A percentile compares a stretch with the other conserved stretches of the same genome.
Evolutionary conservation across 2,888 invertebrate species (phyloP).

Genomic region (Scaptodrosophila latifasciaeformis): DNA sequence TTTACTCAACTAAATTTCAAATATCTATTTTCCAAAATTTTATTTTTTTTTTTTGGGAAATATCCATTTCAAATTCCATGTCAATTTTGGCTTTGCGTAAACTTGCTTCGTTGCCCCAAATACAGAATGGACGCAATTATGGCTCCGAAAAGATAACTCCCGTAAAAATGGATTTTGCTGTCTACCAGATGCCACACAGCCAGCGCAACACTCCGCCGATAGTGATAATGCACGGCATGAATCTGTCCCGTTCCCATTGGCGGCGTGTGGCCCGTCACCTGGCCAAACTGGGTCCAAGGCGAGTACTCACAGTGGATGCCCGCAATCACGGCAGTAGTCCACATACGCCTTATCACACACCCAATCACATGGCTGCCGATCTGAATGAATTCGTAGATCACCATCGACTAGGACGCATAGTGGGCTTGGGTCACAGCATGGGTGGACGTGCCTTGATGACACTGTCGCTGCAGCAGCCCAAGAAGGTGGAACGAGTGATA

Average conservation of each 20-base stretch:
- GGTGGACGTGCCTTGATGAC: conserved; percentile 39
- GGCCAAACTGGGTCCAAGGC: conserved; percentile 14
- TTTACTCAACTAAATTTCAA: too few relatives aligned
- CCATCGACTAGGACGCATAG: conserved; percentile 15
- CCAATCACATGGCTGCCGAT: conserved; percentile 27
- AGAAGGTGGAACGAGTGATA: conserved; percentile 30
- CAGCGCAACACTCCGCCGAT: conserved; percentile 21
- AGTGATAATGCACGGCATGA: conserved; percentile 33
- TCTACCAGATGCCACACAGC: conserved; percentile 24
- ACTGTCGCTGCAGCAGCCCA: conserved; percentile 27
- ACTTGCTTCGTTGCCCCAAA: neutral
- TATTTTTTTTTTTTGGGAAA: neutral
- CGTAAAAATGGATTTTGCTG: conserved; percentile 19
- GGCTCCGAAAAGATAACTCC: conserved; percentile 1
- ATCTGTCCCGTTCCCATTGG: conserved; percentile 16
- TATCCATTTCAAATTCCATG: neutral
- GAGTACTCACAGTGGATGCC: conserved; percentile 26
- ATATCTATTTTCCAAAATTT: too few relatives aligned
- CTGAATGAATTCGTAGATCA: conserved; percentile 16
- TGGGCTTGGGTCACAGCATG: conserved; percentile 32
- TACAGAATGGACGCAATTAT: neutral
- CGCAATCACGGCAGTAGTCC: conserved; percentile 39
- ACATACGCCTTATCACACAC: conserved; percentile 8
- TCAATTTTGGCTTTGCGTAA: neutral
- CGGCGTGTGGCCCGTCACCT: conserved; percentile 17